These are phyloP conservation scores for Ceratina japonica DNA, from an alignment of 1,140 invertebrate genomes.

Conservation along the genomic window DNA sequence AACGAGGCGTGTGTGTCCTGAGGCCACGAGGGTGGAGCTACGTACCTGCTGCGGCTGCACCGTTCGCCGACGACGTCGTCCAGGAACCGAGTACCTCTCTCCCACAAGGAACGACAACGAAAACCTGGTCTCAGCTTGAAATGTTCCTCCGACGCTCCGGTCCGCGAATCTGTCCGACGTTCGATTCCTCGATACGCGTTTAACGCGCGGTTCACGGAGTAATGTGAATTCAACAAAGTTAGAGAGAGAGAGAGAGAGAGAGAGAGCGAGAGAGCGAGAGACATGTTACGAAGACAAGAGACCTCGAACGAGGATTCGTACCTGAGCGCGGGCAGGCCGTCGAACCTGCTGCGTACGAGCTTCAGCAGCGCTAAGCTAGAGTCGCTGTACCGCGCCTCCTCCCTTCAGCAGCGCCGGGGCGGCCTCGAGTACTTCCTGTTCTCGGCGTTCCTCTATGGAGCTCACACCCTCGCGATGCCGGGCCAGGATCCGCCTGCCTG, in stretches of 20 bases:
- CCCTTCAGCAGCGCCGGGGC: conserved; percentile 86
- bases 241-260: conserved; percentile 6
- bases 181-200: not conserved
- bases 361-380: conserved; percentile 81
- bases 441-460: conserved; percentile 84
- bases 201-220: not conserved
- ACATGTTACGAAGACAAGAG: conserved; percentile 63
- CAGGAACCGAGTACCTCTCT: not conserved
- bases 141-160: not conserved
- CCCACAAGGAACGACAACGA: not conserved
- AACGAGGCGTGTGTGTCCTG: conserved; percentile 11
- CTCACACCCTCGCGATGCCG: conserved; percentile 80
- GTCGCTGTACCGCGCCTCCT: conserved; percentile 87
- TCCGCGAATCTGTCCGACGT: too few species aligned
- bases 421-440: conserved; percentile 88
- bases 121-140: not conserved
- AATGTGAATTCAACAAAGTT: conserved; percentile 3
- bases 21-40: not conserved
- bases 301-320: conserved; percentile 78
- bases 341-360: conserved; percentile 73
- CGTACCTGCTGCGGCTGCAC: not conserved
- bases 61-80: not conserved
- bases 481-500: conserved; percentile 80
- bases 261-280: not conserved
- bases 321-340: conserved; percentile 74